Base-by-base conservation (phyloP, 2,113 vertebrate genomes). In the Nematolebias whitei region DNA sequence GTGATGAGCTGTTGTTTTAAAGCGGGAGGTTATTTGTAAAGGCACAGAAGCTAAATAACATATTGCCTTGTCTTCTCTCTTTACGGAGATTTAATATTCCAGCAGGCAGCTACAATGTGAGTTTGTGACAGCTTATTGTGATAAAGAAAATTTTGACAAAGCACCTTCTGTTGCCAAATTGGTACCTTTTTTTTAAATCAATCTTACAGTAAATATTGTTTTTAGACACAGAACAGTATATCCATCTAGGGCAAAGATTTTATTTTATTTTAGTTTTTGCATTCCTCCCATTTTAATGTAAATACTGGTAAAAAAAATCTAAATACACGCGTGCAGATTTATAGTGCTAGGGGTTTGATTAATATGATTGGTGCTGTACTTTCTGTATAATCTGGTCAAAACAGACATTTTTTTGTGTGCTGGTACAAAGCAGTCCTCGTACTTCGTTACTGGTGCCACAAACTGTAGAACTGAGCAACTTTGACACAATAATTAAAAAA, bases 71-170 rank as follows among this genome's bases (percentile, higher is more conserved):
- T 82, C 71, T 82, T 79, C 59, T 85, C 76, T 83, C 70, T 75
- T 58, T 43, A 49, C 48, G n/a, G 81, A 78, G 81, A 76, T 66
- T 48, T 80, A 78, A 78, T 72, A 80, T 84, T 87, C 85, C 84
- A 86, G 80, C 82, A 82, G 87, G 88, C 86, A 88, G 87, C 87
- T 89, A 89, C 5, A 51, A 73, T 80, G 75, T 83, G 63, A 78
- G 58, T 80, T 71, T 76, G 76, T 87, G 76, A 86, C 63, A 57
- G 72, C 81, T 81, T 78, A 74, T 76, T 69, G 74, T 80, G 43
- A 15, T 23, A 74, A 54, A 73, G 14, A 72, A 7, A 61, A 26
- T 63, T 48, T 55, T 52, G 76, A 83, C 68, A 75, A 82, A 88
- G 78, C 82, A 87, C 80, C 80, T 88, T 89, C 79, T 77, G 75